Conservation (phyloP, 2,888 invertebrate genomes). For the Mechanitis mazaeus region DNA sequence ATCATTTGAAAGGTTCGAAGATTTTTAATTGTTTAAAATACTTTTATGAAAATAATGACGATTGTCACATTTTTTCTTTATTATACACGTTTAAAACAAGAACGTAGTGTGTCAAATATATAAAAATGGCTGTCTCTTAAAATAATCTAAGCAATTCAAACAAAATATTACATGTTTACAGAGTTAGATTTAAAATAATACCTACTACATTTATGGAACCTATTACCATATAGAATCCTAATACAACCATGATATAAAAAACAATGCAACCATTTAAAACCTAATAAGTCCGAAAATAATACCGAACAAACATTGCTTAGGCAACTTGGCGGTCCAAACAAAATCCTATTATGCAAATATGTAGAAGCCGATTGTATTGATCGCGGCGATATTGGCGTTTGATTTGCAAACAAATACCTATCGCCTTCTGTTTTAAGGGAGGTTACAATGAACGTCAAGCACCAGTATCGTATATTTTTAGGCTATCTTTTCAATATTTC, state of each 20-base stretch:
- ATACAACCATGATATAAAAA: slow-evolving; percentile 1
- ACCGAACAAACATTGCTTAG: slow-evolving; percentile 29
- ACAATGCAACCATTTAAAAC: slow-evolving; percentile 12
- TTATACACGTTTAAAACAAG: no score
- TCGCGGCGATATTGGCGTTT: slow-evolving; percentile 67
- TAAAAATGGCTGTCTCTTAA: no score
- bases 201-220: neutral
- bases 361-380: slow-evolving; percentile 66
- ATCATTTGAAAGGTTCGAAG: no score
- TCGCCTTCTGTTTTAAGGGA: slow-evolving; percentile 59
- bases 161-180: neutral
- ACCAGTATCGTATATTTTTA: neutral
- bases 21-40: no score
- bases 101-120: no score
- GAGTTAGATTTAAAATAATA: neutral
- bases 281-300: slow-evolving; percentile 14
- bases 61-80: no score
- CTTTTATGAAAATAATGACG: no score
- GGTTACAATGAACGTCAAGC: slow-evolving; percentile 36
- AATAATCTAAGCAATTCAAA: no score
- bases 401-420: slow-evolving; percentile 66
- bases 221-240: neutral
- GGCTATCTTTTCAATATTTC: neutral
- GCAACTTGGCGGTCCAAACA: slow-evolving; percentile 41
- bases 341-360: slow-evolving; percentile 73